phyloP scores from a whole-genome alignment of 2,797 vertebrate species.

The Nannoperca australis region DNA sequence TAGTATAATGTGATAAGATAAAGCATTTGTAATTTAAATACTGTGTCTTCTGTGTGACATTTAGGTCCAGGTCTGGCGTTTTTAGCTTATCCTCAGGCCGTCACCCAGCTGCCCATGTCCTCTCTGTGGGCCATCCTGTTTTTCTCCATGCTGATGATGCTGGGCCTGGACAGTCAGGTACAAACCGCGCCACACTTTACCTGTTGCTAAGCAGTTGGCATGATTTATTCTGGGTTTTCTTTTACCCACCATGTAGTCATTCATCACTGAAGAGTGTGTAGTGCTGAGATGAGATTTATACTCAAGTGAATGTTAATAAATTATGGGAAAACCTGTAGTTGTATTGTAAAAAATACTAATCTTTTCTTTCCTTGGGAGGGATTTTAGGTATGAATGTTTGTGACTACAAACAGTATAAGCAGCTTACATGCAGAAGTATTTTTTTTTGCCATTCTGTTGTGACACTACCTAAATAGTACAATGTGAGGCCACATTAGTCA shows the following conservation, averaged over 20 bases:
- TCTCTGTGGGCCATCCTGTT: constrained; percentile 94
- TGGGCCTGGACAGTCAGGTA: constrained; percentile 93
- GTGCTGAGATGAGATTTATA: background rate
- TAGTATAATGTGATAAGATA: background rate
- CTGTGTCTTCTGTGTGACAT: constrained; percentile 29
- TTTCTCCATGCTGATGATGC: constrained; percentile 96
- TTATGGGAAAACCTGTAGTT: background rate
- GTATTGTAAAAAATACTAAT: background rate
- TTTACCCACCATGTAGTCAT: background rate
- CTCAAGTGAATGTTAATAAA: background rate
- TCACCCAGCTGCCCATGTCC: constrained; percentile 92
- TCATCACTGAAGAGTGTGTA: background rate
- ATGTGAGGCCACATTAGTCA: background rate
- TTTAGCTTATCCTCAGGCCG: constrained; percentile 93
- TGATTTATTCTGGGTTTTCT: background rate
- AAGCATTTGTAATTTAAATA: background rate
- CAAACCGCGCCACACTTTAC: background rate
- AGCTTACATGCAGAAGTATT: background rate
- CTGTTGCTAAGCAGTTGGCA: background rate
- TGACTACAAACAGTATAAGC: background rate
- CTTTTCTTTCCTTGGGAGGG: background rate
- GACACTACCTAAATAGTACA: background rate
- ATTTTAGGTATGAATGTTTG: background rate
- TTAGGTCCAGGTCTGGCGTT: constrained; percentile 93
- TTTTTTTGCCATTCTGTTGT: background rate